phyloP scores from a whole-genome alignment of 2,797 vertebrate genomes.

The Ctenosaura bakeri region DNA sequence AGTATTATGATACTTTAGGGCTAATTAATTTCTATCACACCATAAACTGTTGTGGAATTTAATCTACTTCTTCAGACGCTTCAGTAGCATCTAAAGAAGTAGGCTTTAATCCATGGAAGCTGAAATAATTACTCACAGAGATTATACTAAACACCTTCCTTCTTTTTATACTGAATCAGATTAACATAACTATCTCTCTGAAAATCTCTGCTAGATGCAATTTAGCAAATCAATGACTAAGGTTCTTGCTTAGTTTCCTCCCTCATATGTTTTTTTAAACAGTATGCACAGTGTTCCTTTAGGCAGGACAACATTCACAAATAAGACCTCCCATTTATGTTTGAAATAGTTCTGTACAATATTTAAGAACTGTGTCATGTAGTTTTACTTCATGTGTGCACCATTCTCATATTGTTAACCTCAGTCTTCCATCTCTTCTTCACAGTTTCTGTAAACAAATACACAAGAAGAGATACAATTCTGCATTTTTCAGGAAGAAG shows the following conservation, averaged over 20 bases:
- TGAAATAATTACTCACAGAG: too few species aligned
- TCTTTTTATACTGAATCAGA: not conserved
- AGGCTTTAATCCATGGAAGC: too few species aligned
- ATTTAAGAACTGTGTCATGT: too few species aligned
- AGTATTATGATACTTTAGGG: too few species aligned
- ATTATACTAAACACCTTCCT: too few species aligned
- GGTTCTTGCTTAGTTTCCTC: not conserved
- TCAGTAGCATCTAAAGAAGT: too few species aligned
- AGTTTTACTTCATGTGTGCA: not conserved
- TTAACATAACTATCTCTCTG: too few species aligned
- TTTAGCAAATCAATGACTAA: not conserved
- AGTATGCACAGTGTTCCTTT: too few species aligned
- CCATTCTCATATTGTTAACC: not conserved
- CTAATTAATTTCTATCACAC: too few species aligned
- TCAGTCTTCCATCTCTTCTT: not conserved
- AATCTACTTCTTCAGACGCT: too few species aligned
- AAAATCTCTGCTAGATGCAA: not conserved
- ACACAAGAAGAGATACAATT: not conserved
- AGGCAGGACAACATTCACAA: not conserved
- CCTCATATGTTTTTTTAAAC: not conserved
- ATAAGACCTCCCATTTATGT: not conserved
- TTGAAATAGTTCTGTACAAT: not conserved
- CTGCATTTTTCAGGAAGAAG: not conserved
- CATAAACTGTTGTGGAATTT: too few species aligned
- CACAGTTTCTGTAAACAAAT: not conserved